Evolutionary conservation across 2,888 invertebrate genomes (phyloP), one percentile per base, ranked within the genome.

Genomic region (Epistrophella euchroma): DNA sequence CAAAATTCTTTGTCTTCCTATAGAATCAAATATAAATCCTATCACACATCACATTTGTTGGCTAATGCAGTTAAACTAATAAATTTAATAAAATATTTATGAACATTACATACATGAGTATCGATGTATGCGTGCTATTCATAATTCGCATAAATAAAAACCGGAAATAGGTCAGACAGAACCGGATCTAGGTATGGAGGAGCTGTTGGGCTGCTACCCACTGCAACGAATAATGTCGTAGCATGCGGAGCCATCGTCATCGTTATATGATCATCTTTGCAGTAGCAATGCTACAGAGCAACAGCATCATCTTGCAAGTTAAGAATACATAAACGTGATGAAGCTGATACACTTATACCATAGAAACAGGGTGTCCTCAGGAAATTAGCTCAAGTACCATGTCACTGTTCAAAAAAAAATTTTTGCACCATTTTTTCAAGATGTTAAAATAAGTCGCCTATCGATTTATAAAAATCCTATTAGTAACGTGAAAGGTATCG

Each of bases 91-190:
- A 70, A 62, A 35, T 68, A 40, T 70, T 45, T 72, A n/a, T n/a
- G n/a, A n/a, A n/a, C n/a, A n/a, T n/a, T n/a, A n/a, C n/a, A n/a
- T 62, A 43, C 74, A 56, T 62, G 28, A 10, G 7, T 64, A 22
- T 52, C n/a, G 37, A 28, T 25, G 73, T 68, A 62, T 32, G 52
- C 9, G 70, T 79, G 68, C 28, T 77, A 62, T 76, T 85, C 76
- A 86, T 86, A 82, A 82, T 82, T 82, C 40, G 78, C 68, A 77
- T 74, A 79, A 81, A 73, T 84, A 88, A 83, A 83, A 88, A 88
- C 88, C 88, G 88, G 88, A 88, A 88, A 88, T 88, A 88, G 88
- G 88, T 88, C 88, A 88, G 88, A 81, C 87, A 88, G 83, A 88
- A 88, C 88, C 88, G 88, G 88, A 88, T 88, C 88, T 81, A 73